phyloP scores from a whole-genome alignment of 2,113 vertebrate species.

The Centropus bengalensis region DNA sequence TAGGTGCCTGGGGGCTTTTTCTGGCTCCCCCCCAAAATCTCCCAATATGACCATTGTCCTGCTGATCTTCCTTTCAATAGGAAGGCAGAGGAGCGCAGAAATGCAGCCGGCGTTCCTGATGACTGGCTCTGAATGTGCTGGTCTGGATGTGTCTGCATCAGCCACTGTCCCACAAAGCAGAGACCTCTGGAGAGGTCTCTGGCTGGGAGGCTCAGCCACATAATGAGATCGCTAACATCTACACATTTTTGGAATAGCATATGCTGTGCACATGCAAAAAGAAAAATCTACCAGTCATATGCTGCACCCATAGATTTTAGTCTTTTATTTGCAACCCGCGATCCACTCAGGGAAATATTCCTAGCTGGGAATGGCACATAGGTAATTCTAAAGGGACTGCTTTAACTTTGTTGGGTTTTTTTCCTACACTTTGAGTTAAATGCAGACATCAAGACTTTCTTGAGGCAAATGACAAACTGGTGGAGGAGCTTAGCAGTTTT shows the following conservation, averaged over 20 bases:
- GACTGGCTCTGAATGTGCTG: constrained; percentile 36
- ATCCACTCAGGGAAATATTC: neutral
- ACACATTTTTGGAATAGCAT: constrained; percentile 60
- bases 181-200: neutral
- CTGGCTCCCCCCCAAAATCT: neutral
- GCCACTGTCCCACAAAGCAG: neutral
- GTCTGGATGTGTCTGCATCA: constrained; percentile 4
- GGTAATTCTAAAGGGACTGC: neutral
- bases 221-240: constrained; percentile 61
- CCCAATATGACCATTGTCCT: neutral
- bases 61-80: constrained; percentile 40
- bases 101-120: neutral
- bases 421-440: neutral
- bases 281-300: constrained; percentile 5
- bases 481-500: neutral
- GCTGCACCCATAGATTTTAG: neutral
- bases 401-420: neutral
- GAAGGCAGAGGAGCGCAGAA: neutral
- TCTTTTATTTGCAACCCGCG: neutral
- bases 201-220: constrained; percentile 37
- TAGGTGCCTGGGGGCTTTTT: neutral
- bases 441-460: neutral
- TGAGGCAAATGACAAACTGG: neutral
- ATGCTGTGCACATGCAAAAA: neutral
- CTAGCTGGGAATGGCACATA: neutral